These are phyloP conservation scores for Heliothis virescens DNA, from an alignment of 1,140 invertebrate genomes.

Conservation along the genomic window DNA sequence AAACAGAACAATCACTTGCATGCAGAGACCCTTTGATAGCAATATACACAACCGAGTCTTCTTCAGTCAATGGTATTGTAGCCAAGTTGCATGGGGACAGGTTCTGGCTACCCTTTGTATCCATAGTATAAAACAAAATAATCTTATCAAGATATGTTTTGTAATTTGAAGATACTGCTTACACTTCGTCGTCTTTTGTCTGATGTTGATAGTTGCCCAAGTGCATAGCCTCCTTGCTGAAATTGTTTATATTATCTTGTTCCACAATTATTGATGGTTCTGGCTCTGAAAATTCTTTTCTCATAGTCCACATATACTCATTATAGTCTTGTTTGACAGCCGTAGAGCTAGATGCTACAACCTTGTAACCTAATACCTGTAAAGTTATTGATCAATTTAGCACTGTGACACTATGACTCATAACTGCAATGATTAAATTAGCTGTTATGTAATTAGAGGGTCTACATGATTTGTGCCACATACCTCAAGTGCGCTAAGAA, in stretches of 20 bases:
- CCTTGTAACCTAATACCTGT: conserved; percentile 93
- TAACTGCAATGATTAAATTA: conserved; percentile 23
- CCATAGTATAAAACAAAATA: conserved; percentile 70
- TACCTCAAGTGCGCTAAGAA: conserved; percentile 93
- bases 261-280: conserved; percentile 89
- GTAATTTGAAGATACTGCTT: conserved; percentile 59
- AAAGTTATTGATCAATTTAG: conserved; percentile 57
- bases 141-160: conserved; percentile 15
- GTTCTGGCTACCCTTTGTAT: conserved; percentile 76
- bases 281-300: conserved; percentile 94
- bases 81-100: conserved; percentile 70
- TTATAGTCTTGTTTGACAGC: conserved; percentile 94
- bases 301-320: conserved; percentile 97
- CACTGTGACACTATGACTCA: conserved; percentile 46
- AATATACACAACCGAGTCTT: conserved; percentile 88
- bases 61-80: conserved; percentile 69
- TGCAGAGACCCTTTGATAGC: conserved; percentile 92
- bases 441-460: conserved; percentile 37
- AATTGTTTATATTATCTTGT: conserved; percentile 87
- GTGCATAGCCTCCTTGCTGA: conserved; percentile 86
- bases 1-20: conserved; percentile 90
- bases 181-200: conserved; percentile 83
- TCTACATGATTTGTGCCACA: conserved; percentile 48
- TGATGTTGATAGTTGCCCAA: conserved; percentile 74
- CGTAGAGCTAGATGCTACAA: conserved; percentile 94